Conservation (phyloP, 2,888 invertebrate genomes). For the Amblyteles armatorius region DNA sequence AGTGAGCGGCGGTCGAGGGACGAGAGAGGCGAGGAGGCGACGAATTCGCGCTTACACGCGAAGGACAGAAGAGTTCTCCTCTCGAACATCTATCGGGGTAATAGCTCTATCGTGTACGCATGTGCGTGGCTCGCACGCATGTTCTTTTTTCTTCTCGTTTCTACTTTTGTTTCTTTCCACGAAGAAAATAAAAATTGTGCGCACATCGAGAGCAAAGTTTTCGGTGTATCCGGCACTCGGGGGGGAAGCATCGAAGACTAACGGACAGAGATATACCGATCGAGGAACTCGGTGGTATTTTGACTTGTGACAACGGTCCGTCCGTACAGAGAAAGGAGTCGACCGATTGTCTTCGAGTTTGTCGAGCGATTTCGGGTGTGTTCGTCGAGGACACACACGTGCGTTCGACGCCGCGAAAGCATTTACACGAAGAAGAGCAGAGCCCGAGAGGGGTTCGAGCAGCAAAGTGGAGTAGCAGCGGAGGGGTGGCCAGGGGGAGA, state of each 20-base stretch:
- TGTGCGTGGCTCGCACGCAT: constrained; percentile 59
- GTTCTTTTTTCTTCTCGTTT: constrained; percentile 12
- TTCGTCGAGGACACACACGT: constrained; percentile 66
- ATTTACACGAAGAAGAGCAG: constrained; percentile 46
- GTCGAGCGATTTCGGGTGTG: constrained; percentile 49
- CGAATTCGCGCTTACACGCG: constrained; percentile 51
- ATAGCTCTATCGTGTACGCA: constrained; percentile 50
- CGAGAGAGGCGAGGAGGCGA: constrained; percentile 44
- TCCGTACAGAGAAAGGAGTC: neutral
- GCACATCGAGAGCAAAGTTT: neutral
- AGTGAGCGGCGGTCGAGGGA: constrained; percentile 39
- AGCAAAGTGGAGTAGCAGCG: constrained; percentile 41
- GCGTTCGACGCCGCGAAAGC: constrained; percentile 50
- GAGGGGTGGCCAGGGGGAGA: constrained; percentile 50
- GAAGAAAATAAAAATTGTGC: neutral
- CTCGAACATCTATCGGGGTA: constrained; percentile 17
- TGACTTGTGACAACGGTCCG: neutral
- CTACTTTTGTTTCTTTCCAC: constrained; percentile 7
- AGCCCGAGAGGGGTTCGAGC: constrained; percentile 48
- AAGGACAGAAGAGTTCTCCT: constrained; percentile 51
- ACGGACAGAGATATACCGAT: neutral
- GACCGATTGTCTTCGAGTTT: neutral
- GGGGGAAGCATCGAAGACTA: too few species aligned
- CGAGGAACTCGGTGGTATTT: neutral
- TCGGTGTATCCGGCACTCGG: neutral